Evolutionary conservation across 2,888 invertebrate species (phyloP).

Genomic region (Tetrapedia diversipes): DNA sequence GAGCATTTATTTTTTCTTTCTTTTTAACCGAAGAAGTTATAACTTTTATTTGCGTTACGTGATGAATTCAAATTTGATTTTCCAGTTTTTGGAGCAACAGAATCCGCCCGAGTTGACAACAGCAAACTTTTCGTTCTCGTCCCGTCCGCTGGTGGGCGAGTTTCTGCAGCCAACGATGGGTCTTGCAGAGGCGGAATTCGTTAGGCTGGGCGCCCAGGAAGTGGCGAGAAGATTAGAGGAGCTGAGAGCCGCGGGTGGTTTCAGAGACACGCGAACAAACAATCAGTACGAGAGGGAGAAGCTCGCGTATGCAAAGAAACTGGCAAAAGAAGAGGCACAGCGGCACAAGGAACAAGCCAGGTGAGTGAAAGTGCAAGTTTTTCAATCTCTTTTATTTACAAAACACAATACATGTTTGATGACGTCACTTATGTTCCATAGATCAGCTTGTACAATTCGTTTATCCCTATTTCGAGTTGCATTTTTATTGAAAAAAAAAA

Average conservation of each 20-base stretch:
- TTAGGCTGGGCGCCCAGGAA: conserved; percentile 91
- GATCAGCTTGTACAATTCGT: background rate
- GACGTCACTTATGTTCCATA: no score
- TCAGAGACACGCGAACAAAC: conserved; percentile 83
- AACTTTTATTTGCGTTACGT: background rate
- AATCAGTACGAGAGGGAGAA: conserved; percentile 81
- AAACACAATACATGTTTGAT: background rate
- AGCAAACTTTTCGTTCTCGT: conserved; percentile 96
- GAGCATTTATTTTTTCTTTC: background rate
- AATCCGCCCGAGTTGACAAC: conserved; percentile 87
- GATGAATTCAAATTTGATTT: conserved; percentile 2
- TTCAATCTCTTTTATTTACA: no score
- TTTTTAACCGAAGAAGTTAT: background rate
- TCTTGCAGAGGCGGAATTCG: conserved; percentile 87
- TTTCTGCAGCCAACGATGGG: conserved; percentile 90
- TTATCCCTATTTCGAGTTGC: background rate
- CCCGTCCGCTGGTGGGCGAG: conserved; percentile 94
- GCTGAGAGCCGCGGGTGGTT: conserved; percentile 88
- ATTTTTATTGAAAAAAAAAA: background rate
- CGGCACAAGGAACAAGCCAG: conserved; percentile 83
- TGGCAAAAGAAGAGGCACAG: conserved; percentile 88
- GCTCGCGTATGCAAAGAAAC: conserved; percentile 87
- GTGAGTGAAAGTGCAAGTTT: no score
- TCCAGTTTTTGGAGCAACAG: conserved; percentile 80
- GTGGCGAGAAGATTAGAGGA: conserved; percentile 88